phyloP scores from a whole-genome alignment of 2,888 invertebrate species.

The Calliscelio sp. region DNA sequence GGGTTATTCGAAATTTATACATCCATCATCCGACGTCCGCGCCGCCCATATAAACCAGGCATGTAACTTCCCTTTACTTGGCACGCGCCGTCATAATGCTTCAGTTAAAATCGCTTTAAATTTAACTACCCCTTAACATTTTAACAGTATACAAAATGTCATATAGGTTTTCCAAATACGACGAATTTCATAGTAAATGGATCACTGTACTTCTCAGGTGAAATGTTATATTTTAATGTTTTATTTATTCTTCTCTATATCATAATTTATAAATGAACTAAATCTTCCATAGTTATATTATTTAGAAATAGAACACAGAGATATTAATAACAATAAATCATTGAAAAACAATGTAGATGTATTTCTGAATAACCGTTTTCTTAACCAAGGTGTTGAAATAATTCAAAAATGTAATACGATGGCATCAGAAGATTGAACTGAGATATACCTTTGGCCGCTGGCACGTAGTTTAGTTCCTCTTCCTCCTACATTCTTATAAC shows the following conservation, averaged over 20 bases:
- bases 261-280: no score
- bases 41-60: constrained; percentile 68
- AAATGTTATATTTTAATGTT: constrained; percentile 2
- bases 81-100: constrained; percentile 83
- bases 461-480: constrained; percentile 67
- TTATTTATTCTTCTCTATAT: no score
- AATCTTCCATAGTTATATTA: no score
- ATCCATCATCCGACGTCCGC: constrained; percentile 82
- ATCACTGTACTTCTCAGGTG: not conserved
- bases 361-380: constrained; percentile 21
- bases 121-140: constrained; percentile 83
- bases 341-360: not conserved
- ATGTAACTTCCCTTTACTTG: constrained; percentile 75
- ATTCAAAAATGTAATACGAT: constrained; percentile 55
- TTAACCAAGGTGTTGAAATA: constrained; percentile 57
- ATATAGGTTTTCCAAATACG: constrained; percentile 14
- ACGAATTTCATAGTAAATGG: constrained; percentile 20
- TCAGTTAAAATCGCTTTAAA: constrained; percentile 82
- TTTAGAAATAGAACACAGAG: no score
- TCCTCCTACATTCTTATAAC: constrained; percentile 61
- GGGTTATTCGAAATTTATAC: constrained; percentile 82
- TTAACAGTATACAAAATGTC: constrained; percentile 74
- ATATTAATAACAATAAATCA: no score
- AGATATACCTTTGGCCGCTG: constrained; percentile 64
- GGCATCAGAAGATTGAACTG: constrained; percentile 49